Evolutionary conservation across 1,140 invertebrate genomes (phyloP), one percentile per base, ranked within the genome.

Genomic region (Heliconius melpomene): DNA sequence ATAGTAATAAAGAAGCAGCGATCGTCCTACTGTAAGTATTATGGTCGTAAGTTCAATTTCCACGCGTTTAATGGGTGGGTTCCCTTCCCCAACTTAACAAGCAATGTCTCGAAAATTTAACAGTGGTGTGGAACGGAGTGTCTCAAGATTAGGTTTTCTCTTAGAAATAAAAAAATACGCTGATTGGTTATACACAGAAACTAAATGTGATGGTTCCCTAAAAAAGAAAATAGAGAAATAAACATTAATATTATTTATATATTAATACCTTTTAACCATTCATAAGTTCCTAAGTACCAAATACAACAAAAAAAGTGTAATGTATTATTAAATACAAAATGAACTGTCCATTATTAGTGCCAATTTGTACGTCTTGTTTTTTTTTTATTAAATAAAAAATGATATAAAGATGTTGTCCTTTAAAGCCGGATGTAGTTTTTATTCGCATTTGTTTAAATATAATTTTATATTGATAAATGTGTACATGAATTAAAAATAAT

Each of bases 391-490:
- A 66, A 29, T 66, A 29, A 66, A 29, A 66, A 66, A 29, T 66
- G 23, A 29, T 66, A 66, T 29, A 66, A 66, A 66, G 60, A 66
- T 66, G 60, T 66, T 66, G 60, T 66, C 60, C 60, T 66, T 66
- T 66, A 66, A 66, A 66, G 60, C 60, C 60, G 60, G 60, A 66
- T 66, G 13, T 66, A 18, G 60, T 66, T 66, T 66, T 66, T 66
- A 66, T 66, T 66, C 23, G 16, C 11, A 66, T 66, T 60, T 60
- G 26, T 23, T 66, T 7, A 3, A 29, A 29, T 23, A 26, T 66
- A 29, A 13, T 26, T 23, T 13, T 66, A 16, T 16, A 66, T 2
- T 26, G 11, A 66, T 16, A 66, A 11, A 66, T 29, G 9, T 29
- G 9, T 29, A 2, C 2, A 60, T n/a, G 54, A 60, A n/a, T n/a